Base-by-base conservation (phyloP, 2,888 invertebrate genomes). In the Adelphocoris suturalis region DNA sequence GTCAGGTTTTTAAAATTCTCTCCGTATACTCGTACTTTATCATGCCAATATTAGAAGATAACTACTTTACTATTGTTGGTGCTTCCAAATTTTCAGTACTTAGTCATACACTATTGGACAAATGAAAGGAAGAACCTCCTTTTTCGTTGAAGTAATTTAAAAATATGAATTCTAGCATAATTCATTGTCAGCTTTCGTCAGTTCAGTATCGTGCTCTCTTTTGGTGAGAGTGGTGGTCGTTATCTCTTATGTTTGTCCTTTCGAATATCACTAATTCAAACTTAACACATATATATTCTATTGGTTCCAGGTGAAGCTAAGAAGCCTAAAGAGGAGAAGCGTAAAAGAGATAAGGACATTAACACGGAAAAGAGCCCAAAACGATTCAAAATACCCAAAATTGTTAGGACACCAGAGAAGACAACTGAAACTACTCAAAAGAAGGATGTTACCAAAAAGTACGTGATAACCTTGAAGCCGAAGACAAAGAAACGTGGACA, bases 301-400 rank as follows among this genome's bases (percentile, higher is more conserved):
- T 78, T 37, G 37, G 78, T 82, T 82, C 9, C 82, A 82, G 82
- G 23, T 47, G 27, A 47, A 52, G 52, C 23, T 16, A 82, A 52
- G 47, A 23, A 5, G 82, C n/a, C 82, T 14, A 82, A 52, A 82
- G 82, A 82, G 13, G 82, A 82, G 47, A 82, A 82, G 13, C 47
- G 78, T n/a, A 78, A 78, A 78, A 3, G 19, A 27, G 82, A 82
- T 0, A 37, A 78, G 19, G 78, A 78, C n/a, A 46, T 4, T 37
- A 78, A 12, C 16, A 37, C 16, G 78, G 78, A 78, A 16, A 37
- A 37, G 46, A 46, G 46, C 78, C 78, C 78, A 78, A 19, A 37
- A 19, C 28, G 16, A 16, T 78, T 78, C 46, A 78, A 78, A 47
- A 78, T 78, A 14, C 78, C 78, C n/a, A 78, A 78, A 46, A 37